phyloP scores from a whole-genome alignment of 1,140 invertebrate genomes.

The Aculops lycopersici region DNA sequence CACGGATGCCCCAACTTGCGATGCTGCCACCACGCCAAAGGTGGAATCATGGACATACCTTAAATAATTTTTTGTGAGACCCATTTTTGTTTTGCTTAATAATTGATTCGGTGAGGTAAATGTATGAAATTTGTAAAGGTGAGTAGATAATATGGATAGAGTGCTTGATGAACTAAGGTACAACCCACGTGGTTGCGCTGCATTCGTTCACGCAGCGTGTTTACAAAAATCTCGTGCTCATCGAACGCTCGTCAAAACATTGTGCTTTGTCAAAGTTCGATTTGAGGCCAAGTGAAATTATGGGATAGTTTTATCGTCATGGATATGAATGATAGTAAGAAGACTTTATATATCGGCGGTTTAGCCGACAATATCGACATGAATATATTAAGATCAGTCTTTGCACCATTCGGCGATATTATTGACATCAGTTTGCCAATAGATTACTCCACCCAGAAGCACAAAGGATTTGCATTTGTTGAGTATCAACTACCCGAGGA shows the following conservation, averaged over 20 bases:
- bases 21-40: constrained; percentile 52
- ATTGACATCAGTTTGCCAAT: constrained; percentile 85
- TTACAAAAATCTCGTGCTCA: too few relatives aligned
- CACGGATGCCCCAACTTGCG: constrained; percentile 28
- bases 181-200: too few relatives aligned
- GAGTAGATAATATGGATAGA: too few relatives aligned
- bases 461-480: constrained; percentile 86
- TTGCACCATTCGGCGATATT: constrained; percentile 91
- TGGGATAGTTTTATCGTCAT: too few relatives aligned
- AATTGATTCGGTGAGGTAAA: too few relatives aligned
- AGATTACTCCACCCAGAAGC: constrained; percentile 82
- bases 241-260: too few relatives aligned
- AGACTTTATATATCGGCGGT: constrained; percentile 30
- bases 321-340: too few relatives aligned
- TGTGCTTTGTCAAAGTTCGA: too few relatives aligned
- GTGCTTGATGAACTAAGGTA: too few relatives aligned
- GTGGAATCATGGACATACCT: constrained; percentile 37
- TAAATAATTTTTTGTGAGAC: constrained; percentile 80
- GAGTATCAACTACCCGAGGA: constrained; percentile 67
- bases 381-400: constrained; percentile 29
- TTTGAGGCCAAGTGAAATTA: too few relatives aligned
- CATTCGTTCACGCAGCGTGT: too few relatives aligned
- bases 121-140: too few relatives aligned
- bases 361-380: constrained; percentile 62
- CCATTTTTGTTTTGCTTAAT: constrained; percentile 26